Evolutionary conservation across 2,797 vertebrate species (phyloP).

Genomic region (Notolabrus celidotus): DNA sequence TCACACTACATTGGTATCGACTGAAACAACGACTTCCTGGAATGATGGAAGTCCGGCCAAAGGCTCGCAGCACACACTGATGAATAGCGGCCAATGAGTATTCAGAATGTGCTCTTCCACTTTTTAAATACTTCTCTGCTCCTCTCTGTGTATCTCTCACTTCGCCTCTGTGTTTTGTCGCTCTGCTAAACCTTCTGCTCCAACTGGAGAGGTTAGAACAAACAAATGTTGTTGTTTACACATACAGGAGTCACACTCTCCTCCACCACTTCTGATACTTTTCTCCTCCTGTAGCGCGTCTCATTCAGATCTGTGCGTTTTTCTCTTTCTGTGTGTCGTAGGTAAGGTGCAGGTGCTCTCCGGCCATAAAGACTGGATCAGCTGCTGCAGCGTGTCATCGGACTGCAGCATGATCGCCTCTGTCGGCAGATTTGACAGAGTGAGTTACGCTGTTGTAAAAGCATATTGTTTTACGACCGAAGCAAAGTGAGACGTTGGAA

Average conservation of each 20-base stretch:
- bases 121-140: background rate
- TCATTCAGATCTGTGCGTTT: background rate
- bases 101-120: background rate
- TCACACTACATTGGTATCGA: background rate
- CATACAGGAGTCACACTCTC: background rate
- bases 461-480: too few relatives aligned
- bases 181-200: background rate
- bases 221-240: slow-evolving; percentile 16
- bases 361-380: slow-evolving; percentile 95
- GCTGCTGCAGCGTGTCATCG: slow-evolving; percentile 92
- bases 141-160: background rate
- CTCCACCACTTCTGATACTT: background rate
- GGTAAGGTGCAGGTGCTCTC: slow-evolving; percentile 92
- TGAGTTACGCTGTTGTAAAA: slow-evolving; percentile 42
- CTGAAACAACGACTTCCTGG: background rate
- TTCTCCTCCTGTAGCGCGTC: background rate
- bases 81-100: background rate
- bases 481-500: too few relatives aligned
- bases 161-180: slow-evolving; percentile 10
- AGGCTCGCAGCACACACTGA: background rate
- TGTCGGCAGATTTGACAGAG: slow-evolving; percentile 90
- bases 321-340: slow-evolving; percentile 56
- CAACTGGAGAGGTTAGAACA: slow-evolving; percentile 19
- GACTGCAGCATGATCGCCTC: slow-evolving; percentile 97
- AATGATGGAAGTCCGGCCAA: background rate